Conservation (phyloP, 1,140 invertebrate species). For the Trinorchestia longiramus region DNA sequence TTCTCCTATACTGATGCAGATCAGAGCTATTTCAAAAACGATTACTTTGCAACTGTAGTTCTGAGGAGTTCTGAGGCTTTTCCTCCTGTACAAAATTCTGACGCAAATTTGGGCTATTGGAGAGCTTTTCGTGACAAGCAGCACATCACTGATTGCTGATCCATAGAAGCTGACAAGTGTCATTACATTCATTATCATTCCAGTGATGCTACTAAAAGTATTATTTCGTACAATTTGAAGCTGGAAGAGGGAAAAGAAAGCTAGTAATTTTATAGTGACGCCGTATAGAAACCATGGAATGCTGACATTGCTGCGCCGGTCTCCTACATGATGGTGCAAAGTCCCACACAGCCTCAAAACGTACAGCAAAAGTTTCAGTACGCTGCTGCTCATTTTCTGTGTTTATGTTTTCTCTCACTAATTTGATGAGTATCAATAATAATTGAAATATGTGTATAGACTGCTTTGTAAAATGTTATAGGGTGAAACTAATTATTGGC, state of each 20-base stretch:
- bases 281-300: background rate
- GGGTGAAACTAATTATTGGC: background rate
- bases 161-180: background rate
- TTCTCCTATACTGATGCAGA: background rate
- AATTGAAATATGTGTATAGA: background rate
- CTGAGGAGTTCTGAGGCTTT: background rate
- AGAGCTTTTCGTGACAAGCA: background rate
- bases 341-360: background rate
- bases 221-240: background rate
- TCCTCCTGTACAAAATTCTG: background rate
- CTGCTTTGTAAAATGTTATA: background rate
- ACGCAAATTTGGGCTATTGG: background rate
- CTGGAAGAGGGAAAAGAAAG: background rate
- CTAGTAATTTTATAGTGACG: background rate
- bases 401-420: background rate
- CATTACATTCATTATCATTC: background rate
- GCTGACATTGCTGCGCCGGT: background rate
- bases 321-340: background rate
- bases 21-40: background rate
- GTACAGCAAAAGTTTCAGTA: background rate
- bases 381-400: background rate
- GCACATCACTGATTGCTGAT: background rate
- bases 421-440: background rate
- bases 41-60: background rate
- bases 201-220: background rate